A percentile compares a stretch with the other conserved stretches of the same genome.
Conservation (phyloP, 2,888 invertebrate genomes). For the Pterobdella sp. region DNA sequence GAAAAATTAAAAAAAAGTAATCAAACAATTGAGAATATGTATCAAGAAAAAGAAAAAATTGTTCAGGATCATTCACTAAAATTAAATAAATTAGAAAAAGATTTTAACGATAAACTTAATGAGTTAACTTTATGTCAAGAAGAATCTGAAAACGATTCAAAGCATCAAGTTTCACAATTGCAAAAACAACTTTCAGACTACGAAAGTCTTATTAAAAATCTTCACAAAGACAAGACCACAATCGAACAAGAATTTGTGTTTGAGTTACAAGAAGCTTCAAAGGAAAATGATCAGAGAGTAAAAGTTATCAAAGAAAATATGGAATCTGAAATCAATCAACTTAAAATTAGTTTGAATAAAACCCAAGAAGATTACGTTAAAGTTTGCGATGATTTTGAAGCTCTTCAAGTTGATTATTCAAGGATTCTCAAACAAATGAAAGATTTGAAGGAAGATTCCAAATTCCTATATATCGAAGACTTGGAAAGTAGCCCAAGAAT, state of each 20-base stretch:
- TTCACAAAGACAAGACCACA: constrained; percentile 32
- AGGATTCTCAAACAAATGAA: background rate
- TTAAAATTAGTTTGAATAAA: constrained; percentile 6
- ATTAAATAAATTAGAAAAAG: constrained; percentile 2
- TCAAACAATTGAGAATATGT: constrained; percentile 12
- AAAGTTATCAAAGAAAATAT: constrained; percentile 27
- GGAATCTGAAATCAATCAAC: constrained; percentile 15
- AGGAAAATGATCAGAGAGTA: constrained; percentile 27
- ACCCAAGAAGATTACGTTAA: constrained; percentile 18
- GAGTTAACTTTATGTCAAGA: constrained; percentile 14
- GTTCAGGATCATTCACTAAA: constrained; percentile 11
- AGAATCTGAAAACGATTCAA: constrained; percentile 15
- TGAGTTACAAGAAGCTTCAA: constrained; percentile 22
- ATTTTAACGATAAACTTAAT: background rate
- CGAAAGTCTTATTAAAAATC: constrained; percentile 22
- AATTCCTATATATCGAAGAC: background rate
- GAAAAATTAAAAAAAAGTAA: constrained; percentile 19
- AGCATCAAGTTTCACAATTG: background rate
- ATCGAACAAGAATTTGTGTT: constrained; percentile 29
- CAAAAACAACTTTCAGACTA: constrained; percentile 28
- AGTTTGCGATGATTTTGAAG: constrained; percentile 23
- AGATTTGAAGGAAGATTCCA: background rate
- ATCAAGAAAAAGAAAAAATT: constrained; percentile 10
- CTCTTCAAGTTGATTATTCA: background rate
- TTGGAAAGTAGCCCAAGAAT: background rate